Conservation (phyloP, 2,113 vertebrate species). For the Xiphorhynchus elegans region DNA sequence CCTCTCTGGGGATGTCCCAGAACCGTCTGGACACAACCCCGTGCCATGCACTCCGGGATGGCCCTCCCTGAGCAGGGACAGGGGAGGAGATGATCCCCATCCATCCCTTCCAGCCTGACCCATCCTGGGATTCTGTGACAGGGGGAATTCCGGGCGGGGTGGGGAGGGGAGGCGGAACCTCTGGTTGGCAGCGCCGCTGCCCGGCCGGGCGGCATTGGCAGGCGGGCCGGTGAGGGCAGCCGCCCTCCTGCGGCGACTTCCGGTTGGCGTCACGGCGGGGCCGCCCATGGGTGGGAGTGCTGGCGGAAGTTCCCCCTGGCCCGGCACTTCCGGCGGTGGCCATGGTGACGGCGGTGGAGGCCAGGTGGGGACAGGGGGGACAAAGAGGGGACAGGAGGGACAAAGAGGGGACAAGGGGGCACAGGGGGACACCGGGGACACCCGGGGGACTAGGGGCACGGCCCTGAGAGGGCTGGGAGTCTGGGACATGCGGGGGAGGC, state of each 20-base stretch:
- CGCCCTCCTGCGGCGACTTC: accelerated
- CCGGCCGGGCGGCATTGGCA: accelerated
- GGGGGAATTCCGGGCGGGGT: accelerated
- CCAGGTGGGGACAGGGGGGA: slow-evolving; percentile 20
- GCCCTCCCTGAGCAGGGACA: background rate
- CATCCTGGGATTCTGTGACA: background rate
- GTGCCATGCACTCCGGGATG: background rate
- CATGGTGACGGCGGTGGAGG: slow-evolving; percentile 20
- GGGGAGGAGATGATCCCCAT: background rate
- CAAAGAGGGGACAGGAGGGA: background rate
- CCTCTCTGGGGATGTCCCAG: background rate
- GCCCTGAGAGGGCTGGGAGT: accelerated
- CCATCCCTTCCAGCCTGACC: background rate
- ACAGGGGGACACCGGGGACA: background rate
- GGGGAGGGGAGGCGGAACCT: background rate
- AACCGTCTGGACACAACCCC: too few species aligned
- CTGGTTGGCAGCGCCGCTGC: accelerated
- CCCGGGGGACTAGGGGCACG: background rate
- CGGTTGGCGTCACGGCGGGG: background rate
- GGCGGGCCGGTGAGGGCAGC: accelerated
- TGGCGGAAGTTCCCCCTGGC: accelerated
- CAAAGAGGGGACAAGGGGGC: background rate
- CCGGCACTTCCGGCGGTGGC: background rate
- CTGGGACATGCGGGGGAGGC: accelerated
- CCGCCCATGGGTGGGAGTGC: accelerated